Evolutionary conservation across 2,888 invertebrate species (phyloP).

Genomic region (Eutolmus rufibarbis): DNA sequence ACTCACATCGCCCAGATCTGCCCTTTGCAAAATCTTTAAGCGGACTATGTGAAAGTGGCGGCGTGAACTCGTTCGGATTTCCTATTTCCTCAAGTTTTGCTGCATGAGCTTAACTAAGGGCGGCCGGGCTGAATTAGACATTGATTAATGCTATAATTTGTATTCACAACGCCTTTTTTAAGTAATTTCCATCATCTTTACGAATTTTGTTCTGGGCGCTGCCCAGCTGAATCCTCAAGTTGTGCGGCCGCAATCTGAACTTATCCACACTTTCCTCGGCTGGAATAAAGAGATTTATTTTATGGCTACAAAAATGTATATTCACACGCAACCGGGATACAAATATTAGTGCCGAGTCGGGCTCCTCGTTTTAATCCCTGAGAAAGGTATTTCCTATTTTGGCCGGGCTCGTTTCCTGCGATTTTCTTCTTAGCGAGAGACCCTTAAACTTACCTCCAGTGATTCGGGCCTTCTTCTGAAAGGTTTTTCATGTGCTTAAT

Average conservation of each 20-base stretch:
- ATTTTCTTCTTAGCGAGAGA: constrained; percentile 31
- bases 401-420: constrained; percentile 16
- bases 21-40: not conserved
- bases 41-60: not conserved
- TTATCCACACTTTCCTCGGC: constrained; percentile 22
- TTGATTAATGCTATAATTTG: constrained; percentile 43
- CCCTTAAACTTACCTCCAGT: constrained; percentile 13
- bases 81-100: not conserved
- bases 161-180: constrained; percentile 41
- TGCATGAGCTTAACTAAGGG: constrained; percentile 20
- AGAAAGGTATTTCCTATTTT: constrained; percentile 33
- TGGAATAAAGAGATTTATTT: constrained; percentile 27
- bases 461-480: constrained; percentile 21
- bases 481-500: constrained; percentile 40
- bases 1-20: not conserved
- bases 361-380: constrained; percentile 9
- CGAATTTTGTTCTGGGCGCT: not conserved
- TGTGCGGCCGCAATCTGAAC: constrained; percentile 19
- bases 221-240: not conserved
- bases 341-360: not conserved
- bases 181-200: constrained; percentile 24
- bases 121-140: constrained; percentile 37
- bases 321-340: constrained; percentile 30
- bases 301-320: constrained; percentile 30
- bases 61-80: not conserved